phyloP scores from a whole-genome alignment of 2,113 vertebrate genomes.

The Chinchilla lanigera region DNA sequence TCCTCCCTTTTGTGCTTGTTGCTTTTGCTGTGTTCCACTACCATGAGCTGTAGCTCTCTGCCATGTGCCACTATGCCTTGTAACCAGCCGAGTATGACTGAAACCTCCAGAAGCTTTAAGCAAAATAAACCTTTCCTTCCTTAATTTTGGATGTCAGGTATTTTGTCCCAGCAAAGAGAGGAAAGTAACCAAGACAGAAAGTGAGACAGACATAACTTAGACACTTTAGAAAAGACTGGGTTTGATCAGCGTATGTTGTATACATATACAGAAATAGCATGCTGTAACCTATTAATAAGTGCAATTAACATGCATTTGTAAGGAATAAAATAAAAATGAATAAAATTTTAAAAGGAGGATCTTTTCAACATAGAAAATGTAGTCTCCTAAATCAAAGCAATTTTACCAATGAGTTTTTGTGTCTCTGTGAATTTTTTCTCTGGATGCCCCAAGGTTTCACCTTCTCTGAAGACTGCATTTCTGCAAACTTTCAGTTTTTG shows the following conservation, averaged over 20 bases:
- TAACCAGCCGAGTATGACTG: too few relatives aligned
- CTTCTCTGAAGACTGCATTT: background rate
- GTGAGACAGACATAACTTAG: rapidly evolving
- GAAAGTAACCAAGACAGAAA: too few relatives aligned
- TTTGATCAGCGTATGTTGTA: background rate
- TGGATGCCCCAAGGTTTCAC: background rate
- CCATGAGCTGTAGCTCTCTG: too few relatives aligned
- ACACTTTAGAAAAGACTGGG: background rate
- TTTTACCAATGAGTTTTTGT: background rate
- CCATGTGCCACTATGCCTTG: too few relatives aligned
- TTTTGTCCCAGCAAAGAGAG: too few relatives aligned
- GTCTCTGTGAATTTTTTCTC: background rate
- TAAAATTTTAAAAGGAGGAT: background rate
- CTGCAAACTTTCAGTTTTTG: background rate
- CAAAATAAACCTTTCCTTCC: too few relatives aligned
- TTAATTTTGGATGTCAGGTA: too few relatives aligned
- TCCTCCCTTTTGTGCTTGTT: too few relatives aligned
- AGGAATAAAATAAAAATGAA: background rate
- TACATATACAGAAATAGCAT: background rate
- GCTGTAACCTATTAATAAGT: background rate
- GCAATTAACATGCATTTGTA: background rate
- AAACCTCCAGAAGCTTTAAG: too few relatives aligned
- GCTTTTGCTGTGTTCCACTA: too few relatives aligned
- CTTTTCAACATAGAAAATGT: background rate
- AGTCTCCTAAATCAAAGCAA: background rate